Evolutionary conservation across 1,140 invertebrate genomes (phyloP).

Genomic region (Trichoplusia ni): DNA sequence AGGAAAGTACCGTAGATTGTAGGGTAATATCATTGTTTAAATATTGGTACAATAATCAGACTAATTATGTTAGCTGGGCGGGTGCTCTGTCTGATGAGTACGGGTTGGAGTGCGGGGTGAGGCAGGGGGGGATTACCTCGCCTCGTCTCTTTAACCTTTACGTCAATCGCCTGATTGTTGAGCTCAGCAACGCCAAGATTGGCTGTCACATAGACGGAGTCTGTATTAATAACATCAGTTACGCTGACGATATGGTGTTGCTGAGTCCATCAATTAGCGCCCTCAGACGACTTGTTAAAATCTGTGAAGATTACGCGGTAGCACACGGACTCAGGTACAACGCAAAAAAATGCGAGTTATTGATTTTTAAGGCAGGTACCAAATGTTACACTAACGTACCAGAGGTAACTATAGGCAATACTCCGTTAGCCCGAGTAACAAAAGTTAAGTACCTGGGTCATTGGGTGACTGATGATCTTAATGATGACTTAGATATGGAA

Average conservation of each 20-base stretch:
- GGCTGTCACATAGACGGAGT: constrained; percentile 4
- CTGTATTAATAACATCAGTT: constrained; percentile 12
- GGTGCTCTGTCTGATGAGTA: neutral
- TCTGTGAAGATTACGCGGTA: constrained; percentile 15
- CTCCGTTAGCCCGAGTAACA: too few relatives aligned
- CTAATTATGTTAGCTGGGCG: neutral
- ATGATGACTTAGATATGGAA: too few relatives aligned
- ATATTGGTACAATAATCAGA: constrained; percentile 1
- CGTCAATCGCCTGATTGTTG: neutral
- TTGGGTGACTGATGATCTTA: too few relatives aligned
- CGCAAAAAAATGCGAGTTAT: constrained; percentile 7
- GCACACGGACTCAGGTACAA: constrained; percentile 28
- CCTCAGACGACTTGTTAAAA: neutral
- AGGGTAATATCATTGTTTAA: neutral
- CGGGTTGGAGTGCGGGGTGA: constrained; percentile 6
- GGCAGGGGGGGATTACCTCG: neutral
- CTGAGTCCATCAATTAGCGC: constrained; percentile 11
- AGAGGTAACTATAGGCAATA: neutral
- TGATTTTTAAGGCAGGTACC: constrained; percentile 15
- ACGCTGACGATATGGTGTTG: constrained; percentile 28
- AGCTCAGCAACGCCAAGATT: neutral
- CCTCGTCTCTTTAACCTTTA: constrained; percentile 1
- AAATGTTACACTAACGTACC: neutral
- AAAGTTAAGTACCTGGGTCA: too few relatives aligned
- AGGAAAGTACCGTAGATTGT: neutral